phyloP scores from a whole-genome alignment of 2,797 vertebrate species.

The Myiotriccus ornatus region DNA sequence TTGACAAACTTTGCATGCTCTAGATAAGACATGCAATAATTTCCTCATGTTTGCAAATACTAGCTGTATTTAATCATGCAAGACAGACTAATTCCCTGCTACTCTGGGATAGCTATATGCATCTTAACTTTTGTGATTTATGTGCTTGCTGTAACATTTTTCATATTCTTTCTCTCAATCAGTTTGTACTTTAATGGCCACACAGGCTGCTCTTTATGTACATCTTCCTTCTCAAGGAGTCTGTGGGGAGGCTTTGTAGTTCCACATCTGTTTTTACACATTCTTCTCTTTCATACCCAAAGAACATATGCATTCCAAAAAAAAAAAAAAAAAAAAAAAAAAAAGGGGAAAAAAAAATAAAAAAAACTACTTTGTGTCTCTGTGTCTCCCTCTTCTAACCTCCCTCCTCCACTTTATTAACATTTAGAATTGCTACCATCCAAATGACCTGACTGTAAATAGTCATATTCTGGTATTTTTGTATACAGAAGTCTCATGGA shows the following conservation, averaged over 20 bases:
- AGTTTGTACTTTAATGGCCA: neutral
- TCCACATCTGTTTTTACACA: conserved; percentile 45
- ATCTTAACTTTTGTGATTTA: neutral
- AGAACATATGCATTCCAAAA: neutral
- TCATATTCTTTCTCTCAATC: neutral
- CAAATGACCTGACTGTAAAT: neutral
- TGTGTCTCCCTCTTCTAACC: neutral
- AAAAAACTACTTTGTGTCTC: neutral
- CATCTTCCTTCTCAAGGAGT: neutral
- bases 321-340: neutral
- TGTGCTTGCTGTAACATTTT: neutral
- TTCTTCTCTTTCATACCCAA: neutral
- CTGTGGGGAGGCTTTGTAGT: conserved; percentile 33
- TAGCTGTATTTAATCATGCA: conserved; percentile 29
- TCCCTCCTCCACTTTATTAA: neutral
- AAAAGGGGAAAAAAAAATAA: neutral
- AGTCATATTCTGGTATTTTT: neutral
- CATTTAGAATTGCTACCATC: neutral
- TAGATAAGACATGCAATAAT: neutral
- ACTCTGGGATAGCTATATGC: neutral
- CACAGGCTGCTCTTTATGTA: conserved; percentile 34
- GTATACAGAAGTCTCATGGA: neutral
- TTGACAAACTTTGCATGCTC: neutral
- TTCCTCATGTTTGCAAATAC: neutral
- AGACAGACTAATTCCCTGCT: neutral